Evolutionary conservation across 2,888 invertebrate species (phyloP), one percentile per base, ranked within the genome.

Genomic region (Coelogynopora nodosa): DNA sequence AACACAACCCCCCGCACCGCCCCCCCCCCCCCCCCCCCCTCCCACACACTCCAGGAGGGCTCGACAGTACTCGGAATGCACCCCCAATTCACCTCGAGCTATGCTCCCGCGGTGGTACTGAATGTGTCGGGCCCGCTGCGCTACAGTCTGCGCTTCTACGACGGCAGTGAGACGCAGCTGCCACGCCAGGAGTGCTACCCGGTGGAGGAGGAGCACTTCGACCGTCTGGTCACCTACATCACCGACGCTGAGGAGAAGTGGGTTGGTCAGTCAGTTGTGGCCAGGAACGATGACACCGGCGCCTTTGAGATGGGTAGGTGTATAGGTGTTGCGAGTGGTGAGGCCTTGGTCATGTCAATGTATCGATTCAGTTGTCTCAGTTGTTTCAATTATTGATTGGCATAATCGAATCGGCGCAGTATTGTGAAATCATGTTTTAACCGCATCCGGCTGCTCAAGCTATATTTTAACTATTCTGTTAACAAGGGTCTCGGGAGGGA

Each of bases 81-180:
- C 86, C 90, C 91, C 0, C 87, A 88, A 86, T 90, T 89, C 88
- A 88, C 88, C 80, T 89, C 88, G 86, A 90, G 90, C 87, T 91
- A 90, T 87, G 90, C 90, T 10, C 91, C 91, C 10, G 91, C 89
- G 13, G 88, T 89, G 0, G 89, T 90, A n/a, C 85, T 89, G 26
- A 67, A 88, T 1, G 88, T 89, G 0, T 87, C 87, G 31, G 85
- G 87, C 10, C 89, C 89, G 84, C 81, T 87, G 27, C 86, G 85
- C 83, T 87, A 89, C 82, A 86, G 87, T 27, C 88, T 91, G 0
- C 87, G 89, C 30, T 90, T 90, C 88, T 91, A 90, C 87, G 90
- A 91, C 86, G 89, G 89, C 29, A 86, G 84, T 18, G 89, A 90
- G 81, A 87, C 88, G 0, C 84, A 81, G 18, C 87, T 91, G 28